Conservation (phyloP, 92 coral and sea anemone species). For the Siderastrea siderea region DNA sequence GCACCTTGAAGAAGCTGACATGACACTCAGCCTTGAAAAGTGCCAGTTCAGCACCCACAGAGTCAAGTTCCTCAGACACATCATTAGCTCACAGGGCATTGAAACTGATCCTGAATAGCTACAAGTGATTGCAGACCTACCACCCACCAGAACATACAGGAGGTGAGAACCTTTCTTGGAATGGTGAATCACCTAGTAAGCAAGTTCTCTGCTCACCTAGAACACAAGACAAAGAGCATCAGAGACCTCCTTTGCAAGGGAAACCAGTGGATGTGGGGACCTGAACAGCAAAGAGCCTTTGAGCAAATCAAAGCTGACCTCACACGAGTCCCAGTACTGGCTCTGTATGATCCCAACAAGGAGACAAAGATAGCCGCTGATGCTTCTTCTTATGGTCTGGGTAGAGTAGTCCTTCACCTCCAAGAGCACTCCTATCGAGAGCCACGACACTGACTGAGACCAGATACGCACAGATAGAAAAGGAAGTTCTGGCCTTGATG, state of each 20-base stretch:
- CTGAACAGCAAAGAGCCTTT: constrained; percentile 18
- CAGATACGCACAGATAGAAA: not conserved
- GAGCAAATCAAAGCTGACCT: constrained; percentile 24
- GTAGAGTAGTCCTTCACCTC: not conserved
- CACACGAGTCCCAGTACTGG: not conserved
- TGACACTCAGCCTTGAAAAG: constrained; percentile 52
- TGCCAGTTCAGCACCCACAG: constrained; percentile 45
- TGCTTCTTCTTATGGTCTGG: no score
- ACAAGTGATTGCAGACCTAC: constrained; percentile 13
- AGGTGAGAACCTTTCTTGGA: not conserved
- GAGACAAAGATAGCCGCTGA: no score
- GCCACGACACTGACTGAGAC: not conserved
- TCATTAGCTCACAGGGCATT: constrained; percentile 10
- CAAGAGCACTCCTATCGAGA: not conserved
- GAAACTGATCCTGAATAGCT: not conserved
- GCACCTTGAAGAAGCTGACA: constrained; percentile 48
- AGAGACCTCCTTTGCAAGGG: constrained; percentile 46
- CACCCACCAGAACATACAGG: not conserved
- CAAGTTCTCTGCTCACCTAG: constrained; percentile 54
- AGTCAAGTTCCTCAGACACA: constrained; percentile 38
- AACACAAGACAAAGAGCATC: constrained; percentile 46
- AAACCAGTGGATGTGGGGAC: constrained; percentile 37
- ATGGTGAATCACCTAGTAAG: constrained; percentile 49
- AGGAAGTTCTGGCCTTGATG: not conserved
- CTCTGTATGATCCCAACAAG: no score